Base-by-base conservation (phyloP, 2,888 invertebrate genomes). In the Melikaiella ostensackeni region DNA sequence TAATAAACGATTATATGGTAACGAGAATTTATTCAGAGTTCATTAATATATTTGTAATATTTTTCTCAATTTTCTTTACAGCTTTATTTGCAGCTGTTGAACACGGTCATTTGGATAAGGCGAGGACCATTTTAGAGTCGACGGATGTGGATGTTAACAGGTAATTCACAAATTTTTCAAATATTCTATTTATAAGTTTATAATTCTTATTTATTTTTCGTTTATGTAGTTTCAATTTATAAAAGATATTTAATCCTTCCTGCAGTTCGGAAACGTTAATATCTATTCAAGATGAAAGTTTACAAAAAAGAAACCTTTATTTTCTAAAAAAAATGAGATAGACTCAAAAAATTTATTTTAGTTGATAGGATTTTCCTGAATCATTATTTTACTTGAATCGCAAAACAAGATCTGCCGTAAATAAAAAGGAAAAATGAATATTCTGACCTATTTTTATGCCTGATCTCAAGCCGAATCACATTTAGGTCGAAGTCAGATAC, bases 51-150 rank as follows among this genome's bases (percentile, higher is more conserved):
- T 61, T 55, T 73, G 33, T 42, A 42, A 24, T 55, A 30, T 66
- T 62, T 76, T 50, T 46, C 57, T 62, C 7, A 62, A 70, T 81
- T 62, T 77, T 79, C 46, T 75, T 70, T 70, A 35, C 94, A 98
- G 98, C 97, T 75, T 93, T 98, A 70, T 98, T 99, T 91, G 96
- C 97, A 55, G 98, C 98, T 8, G 97, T 99, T 55, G 99, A 99
- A 92, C 97, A 98, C 92, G 98, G 98, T 75, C 98, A 99, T 91
- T 92, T 98, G 88, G 98, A 98, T 88, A 97, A 97, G 90, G 97
- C 98, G 11, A 94, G 96, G 86, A 96, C 97, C 76, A 98, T 99
- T 88, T 93, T 99, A 89, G 97, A 98, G 88, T 97, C 97, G 35
- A 97, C 97, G 1, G 97, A 97, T 89, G 96, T 98, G 76, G 97